These are phyloP conservation scores for Chrosomus eos DNA, from an alignment of 2,797 vertebrate genomes.

Conservation along the genomic window DNA sequence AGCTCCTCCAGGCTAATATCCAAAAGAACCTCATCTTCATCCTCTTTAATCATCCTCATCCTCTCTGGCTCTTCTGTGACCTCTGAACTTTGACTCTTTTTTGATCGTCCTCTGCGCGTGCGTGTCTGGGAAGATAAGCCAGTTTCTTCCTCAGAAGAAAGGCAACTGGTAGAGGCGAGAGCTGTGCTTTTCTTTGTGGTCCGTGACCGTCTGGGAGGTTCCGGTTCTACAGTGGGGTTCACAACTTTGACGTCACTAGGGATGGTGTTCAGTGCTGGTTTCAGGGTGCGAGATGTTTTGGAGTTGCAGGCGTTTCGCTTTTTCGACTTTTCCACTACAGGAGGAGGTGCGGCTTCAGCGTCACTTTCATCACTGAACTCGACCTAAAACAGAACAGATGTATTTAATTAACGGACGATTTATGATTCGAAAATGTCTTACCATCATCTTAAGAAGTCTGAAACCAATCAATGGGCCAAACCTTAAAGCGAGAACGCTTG, in stretches of 20 bases:
- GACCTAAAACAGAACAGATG: slow-evolving; percentile 72
- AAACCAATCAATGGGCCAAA: slow-evolving; percentile 59
- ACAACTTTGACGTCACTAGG: slow-evolving; percentile 18
- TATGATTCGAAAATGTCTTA: neutral
- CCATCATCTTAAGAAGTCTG: neutral
- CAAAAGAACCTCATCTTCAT: slow-evolving; percentile 68
- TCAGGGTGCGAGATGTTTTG: slow-evolving; percentile 54
- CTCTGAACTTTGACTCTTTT: slow-evolving; percentile 46
- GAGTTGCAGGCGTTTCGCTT: slow-evolving; percentile 55
- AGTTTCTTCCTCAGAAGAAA: slow-evolving; percentile 71
- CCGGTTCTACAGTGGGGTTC: slow-evolving; percentile 54
- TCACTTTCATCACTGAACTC: slow-evolving; percentile 93
- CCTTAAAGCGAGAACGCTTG: slow-evolving; percentile 83
- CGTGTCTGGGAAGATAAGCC: slow-evolving; percentile 33
- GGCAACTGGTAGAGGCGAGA: neutral
- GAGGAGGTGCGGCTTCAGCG: slow-evolving; percentile 64
- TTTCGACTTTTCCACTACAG: slow-evolving; percentile 63
- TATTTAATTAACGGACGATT: neutral
- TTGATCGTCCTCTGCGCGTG: slow-evolving; percentile 67
- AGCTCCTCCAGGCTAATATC: slow-evolving; percentile 82
- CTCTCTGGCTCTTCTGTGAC: slow-evolving; percentile 72
- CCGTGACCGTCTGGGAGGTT: slow-evolving; percentile 56
- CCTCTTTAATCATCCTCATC: slow-evolving; percentile 81
- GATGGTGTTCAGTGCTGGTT: slow-evolving; percentile 15
- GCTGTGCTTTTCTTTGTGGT: slow-evolving; percentile 65